Percentiles rank a stretch among this genome's conserved stretches.
These are phyloP conservation scores for Drosophila austrosaltans DNA, from an alignment of 2,888 invertebrate species.

Conservation along the genomic window DNA sequence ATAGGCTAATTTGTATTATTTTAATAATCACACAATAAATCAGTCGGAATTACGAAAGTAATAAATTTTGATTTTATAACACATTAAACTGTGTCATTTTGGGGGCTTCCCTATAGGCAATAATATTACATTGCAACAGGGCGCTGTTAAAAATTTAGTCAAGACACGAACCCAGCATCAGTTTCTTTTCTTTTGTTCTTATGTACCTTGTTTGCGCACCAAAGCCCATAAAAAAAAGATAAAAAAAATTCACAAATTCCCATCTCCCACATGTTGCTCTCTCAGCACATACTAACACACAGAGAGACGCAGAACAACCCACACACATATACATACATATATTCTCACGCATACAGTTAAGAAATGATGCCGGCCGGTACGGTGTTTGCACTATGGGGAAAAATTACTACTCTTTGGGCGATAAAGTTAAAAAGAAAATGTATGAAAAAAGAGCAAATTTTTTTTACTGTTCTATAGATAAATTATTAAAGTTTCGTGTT, in stretches of 20 bases:
- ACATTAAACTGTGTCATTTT: not conserved
- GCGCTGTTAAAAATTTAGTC: slow-evolving; percentile 21
- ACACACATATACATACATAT: slow-evolving; percentile 3
- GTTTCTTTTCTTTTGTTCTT: slow-evolving; percentile 24
- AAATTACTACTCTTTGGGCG: not conserved
- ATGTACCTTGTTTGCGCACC: slow-evolving; percentile 28
- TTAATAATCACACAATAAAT: not conserved
- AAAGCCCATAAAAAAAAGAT: not conserved
- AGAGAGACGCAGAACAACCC: not conserved
- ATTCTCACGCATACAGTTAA: slow-evolving; percentile 16
- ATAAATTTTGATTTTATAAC: not conserved
- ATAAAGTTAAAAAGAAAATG: not conserved
- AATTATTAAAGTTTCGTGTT: too few relatives aligned
- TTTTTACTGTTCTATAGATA: too few relatives aligned
- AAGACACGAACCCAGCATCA: slow-evolving; percentile 25
- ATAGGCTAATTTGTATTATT: not conserved
- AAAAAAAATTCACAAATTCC: slow-evolving; percentile 25
- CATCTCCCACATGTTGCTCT: slow-evolving; percentile 19
- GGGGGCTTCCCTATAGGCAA: not conserved
- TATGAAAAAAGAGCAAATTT: not conserved
- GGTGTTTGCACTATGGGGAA: not conserved
- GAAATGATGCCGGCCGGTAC: slow-evolving; percentile 46
- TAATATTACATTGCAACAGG: not conserved
- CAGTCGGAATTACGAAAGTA: not conserved
- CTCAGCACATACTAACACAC: not conserved